Evolutionary conservation across 2,797 vertebrate species (phyloP).

Genomic region (Nothura maculosa): DNA sequence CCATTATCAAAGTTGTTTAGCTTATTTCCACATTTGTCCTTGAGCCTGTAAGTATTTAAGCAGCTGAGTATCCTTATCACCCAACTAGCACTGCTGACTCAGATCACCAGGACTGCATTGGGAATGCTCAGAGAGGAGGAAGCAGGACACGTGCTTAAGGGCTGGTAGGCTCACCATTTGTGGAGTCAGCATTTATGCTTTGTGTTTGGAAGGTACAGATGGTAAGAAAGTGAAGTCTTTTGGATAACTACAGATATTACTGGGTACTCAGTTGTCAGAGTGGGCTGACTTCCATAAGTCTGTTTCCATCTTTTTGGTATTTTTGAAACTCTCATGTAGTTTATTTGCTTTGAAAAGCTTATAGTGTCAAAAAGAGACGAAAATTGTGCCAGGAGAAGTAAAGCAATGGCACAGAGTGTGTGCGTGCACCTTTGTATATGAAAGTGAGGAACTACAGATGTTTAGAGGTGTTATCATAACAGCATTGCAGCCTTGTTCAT

Average conservation of each 20-base stretch:
- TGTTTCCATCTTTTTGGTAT: neutral
- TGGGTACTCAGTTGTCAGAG: neutral
- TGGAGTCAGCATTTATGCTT: neutral
- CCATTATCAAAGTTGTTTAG: neutral
- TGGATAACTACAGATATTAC: neutral
- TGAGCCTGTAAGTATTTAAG: neutral
- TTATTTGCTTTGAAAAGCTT: neutral
- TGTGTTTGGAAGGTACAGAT: neutral
- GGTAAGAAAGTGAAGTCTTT: neutral
- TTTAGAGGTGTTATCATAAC: neutral
- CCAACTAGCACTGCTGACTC: neutral
- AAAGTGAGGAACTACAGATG: neutral
- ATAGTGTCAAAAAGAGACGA: neutral
- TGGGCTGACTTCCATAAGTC: accelerated
- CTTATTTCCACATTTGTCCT: neutral
- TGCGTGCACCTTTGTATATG: neutral
- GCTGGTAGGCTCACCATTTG: neutral
- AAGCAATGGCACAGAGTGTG: neutral
- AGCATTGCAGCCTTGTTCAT: accelerated
- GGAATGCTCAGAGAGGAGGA: neutral
- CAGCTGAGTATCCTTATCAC: neutral
- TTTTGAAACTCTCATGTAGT: neutral
- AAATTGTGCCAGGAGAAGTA: neutral
- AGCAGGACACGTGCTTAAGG: neutral
- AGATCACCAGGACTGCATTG: neutral